phyloP scores from a whole-genome alignment of 1,140 invertebrate species.

The Copidosoma floridanum region DNA sequence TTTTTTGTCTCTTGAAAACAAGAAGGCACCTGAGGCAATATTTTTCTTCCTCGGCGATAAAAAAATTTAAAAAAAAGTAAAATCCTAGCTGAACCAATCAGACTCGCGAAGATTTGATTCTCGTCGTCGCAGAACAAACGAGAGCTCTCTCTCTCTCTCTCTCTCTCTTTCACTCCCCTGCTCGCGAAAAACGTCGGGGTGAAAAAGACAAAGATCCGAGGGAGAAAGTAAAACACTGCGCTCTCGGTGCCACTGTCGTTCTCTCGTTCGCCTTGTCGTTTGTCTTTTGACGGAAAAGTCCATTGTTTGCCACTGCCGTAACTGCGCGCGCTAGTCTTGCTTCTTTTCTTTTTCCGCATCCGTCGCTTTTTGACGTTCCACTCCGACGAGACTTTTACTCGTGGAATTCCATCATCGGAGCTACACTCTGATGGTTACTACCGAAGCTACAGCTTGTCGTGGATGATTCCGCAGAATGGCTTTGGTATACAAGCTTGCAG shows the following conservation, averaged over 20 bases:
- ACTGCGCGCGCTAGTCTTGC: too few relatives aligned
- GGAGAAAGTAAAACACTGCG: constrained; percentile 17
- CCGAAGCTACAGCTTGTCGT: too few relatives aligned
- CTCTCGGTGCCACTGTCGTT: constrained; percentile 3
- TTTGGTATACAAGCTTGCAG: too few relatives aligned
- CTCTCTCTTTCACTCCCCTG: too few relatives aligned
- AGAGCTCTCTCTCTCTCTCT: not conserved
- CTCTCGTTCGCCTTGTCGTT: constrained; percentile 2
- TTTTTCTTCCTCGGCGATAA: constrained; percentile 6
- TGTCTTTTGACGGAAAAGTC: constrained; percentile 20
- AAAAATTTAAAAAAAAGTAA: not conserved
- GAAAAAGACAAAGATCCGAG: constrained; percentile 21
- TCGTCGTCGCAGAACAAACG: not conserved
- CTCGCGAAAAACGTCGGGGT: too few relatives aligned
- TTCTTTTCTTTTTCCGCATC: too few relatives aligned
- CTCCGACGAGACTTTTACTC: too few relatives aligned
- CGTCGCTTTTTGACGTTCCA: too few relatives aligned
- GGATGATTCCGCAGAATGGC: too few relatives aligned
- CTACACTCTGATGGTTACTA: too few relatives aligned
- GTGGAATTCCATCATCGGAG: too few relatives aligned
- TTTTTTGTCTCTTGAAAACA: constrained; percentile 12
- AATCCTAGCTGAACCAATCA: constrained; percentile 11
- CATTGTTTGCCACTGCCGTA: too few relatives aligned
- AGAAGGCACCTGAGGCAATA: constrained; percentile 21
- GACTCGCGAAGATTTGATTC: constrained; percentile 10